Evolutionary conservation across 2,888 invertebrate species (phyloP), one percentile per base, ranked within the genome.

Genomic region (Lithophane semibrunnea): DNA sequence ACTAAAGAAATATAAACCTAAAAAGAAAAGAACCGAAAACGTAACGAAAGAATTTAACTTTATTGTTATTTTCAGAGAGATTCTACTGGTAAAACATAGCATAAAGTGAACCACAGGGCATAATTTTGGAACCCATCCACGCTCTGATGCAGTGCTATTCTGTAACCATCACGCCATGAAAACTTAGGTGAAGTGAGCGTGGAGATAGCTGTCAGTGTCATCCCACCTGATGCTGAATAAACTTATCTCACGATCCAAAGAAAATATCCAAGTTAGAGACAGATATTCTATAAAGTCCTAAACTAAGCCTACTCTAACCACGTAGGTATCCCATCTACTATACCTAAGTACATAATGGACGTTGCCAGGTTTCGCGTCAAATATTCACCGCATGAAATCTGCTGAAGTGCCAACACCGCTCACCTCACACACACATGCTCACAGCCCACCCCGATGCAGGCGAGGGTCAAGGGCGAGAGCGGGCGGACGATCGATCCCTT

Each of bases 401-500:
- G 65, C 75, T 54, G 65, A 73, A 74, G 60, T 74, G 72, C 79
- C 78, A 77, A 80, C 82, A 77, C 79, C 85, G 80, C 79, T 67
- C 80, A 74, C 81, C 79, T 67, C 80, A 74, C 82, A 52, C 86
- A 84, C 76, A 85, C 85, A 83, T 77, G 80, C 70, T 71, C 58
- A 37, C 52, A 63, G 88, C 79, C 88, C 84, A 74, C 79, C 87
- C 87, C 82, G 80, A 79, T 81, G 88, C 84, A 87, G 86, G 86
- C 87, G 93, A 93, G 93, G 95, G 94, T 95, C 95, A 95, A 95
- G 95, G 95, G 94, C 95, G 94, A 69, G 71, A 75, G 87, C 87
- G 88, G 90, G 88, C 86, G 84, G 70, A 79, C 89, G 91, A 91
- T 92, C 92, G 92, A 92, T 92, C 82, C 88, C 79, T 64, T 56